Base-by-base conservation (phyloP, 2,888 invertebrate genomes). In the Zygogramma bicolorata region DNA sequence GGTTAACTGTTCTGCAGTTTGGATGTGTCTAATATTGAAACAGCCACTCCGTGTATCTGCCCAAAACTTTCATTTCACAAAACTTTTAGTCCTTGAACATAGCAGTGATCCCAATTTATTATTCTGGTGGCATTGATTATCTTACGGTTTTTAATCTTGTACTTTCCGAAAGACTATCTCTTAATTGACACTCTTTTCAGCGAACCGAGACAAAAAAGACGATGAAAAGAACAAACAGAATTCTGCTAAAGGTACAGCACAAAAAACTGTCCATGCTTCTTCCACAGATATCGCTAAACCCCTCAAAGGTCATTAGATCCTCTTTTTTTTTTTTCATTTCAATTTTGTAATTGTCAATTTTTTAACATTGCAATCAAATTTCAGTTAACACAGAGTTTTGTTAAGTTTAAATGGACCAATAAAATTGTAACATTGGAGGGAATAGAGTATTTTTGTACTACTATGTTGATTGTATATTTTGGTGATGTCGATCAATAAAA, bases 121-220 rank as follows among this genome's bases (percentile, higher is more conserved):
- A 38, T 38, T 38, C 3, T 10, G 38, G n/a, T 8, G 38, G 38
- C 8, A 53, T 53, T 53, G 53, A 53, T n/a, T 53, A 53, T 53
- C 27, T 53, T 53, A 25, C 53, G 10, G 53, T 20, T 8, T 20
- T 27, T 8, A 25, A 53, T n/a, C 53, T 27, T 15, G 53, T 20
- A 59, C 18, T 34, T 31, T 34, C 20, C 25, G 27, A 58, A 58
- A 60, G 42, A 46, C 27, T 62, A n/a, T 29, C 49, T 73, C 71
- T 73, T 53, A 75, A 65, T 60, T 61, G 71, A 73, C 71, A 78
- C 80, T 80, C 79, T 83, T 85, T 86, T 85, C 85, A 86, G 86
- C 84, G 75, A 85, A 81, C 81, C 85, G 85, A 81, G 85, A 84
- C 81, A 85, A 84, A 85, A 85, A 84, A 83, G 84, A 84, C 77